Evolutionary conservation across 2,888 invertebrate genomes (phyloP), one percentile per base, ranked within the genome.

Genomic region (Ochropacha duplaris): DNA sequence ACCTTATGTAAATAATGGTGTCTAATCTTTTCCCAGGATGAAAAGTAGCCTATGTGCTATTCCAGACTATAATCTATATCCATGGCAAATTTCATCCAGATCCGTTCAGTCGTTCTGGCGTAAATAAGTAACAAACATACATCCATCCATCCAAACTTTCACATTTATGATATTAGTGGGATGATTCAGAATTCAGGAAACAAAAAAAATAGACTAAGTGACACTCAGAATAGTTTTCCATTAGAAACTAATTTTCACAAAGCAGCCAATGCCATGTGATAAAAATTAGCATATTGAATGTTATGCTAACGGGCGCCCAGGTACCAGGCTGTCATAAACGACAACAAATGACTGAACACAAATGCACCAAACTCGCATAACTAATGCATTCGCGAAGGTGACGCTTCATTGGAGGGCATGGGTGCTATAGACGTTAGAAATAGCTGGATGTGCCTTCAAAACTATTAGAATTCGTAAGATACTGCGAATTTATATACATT

Each of bases 351-450:
- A 69, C 69, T 75, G 74, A 71, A 74, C 78, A 78, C 77, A 72
- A 77, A 76, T 74, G 80, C 78, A 81, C 74, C 78, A 76, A 86
- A 83, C 80, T 78, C 73, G 87, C 85, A 83, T 84, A 79, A 69
- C 81, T 82, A 89, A 89, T 88, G 83, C 78, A 78, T 79, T 79
- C 68, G 77, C 72, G 77, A 83, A 86, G 86, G 84, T 84, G 76
- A 79, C 71, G 66, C 59, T 73, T 72, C 60, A 59, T 61, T 19
- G 62, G 64, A 54, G 49, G 62, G 51, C 57, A 56, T 59, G 64
- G 59, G 50, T 28, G 55, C 50, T 54, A 63, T 63, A 60, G 59
- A 64, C 60, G 62, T 26, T 55, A 16, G 24, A 24, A 34, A 9
- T 36, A 51, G 3, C 31, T 59, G 26, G 55, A 61, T 57, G 54